A percentile compares a stretch with the other conserved stretches of the same genome.
Conservation (phyloP, 2,888 invertebrate species). For the Scaeva pyrastri region DNA sequence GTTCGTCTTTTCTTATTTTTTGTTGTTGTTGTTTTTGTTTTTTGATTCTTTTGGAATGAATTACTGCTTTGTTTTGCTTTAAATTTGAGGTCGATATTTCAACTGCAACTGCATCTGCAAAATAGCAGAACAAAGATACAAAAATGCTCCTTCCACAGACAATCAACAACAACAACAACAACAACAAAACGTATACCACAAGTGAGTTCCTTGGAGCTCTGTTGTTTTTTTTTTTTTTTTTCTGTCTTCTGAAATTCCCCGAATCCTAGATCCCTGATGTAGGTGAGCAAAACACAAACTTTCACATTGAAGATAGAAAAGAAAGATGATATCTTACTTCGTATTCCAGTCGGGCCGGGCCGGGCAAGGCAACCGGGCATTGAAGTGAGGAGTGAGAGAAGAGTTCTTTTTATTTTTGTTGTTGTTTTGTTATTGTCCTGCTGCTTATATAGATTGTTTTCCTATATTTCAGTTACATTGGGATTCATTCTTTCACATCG, state of each 20-base stretch:
- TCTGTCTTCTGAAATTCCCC: conserved; percentile 9
- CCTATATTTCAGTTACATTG: conserved; percentile 24
- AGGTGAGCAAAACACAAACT: conserved; percentile 47
- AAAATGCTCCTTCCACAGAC: conserved; percentile 28
- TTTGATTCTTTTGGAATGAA: conserved; percentile 45
- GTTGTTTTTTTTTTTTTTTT: conserved; percentile 27
- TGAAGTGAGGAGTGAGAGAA: conserved; percentile 4
- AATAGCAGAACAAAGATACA: conserved; percentile 9
- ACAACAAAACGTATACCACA: conserved; percentile 43
- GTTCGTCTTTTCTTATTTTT: too few relatives aligned
- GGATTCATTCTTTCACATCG: conserved; percentile 42
- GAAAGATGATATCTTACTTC: conserved; percentile 59
- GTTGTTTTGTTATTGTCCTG: conserved; percentile 5
- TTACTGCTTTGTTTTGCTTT: conserved; percentile 64
- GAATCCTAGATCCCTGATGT: conserved; percentile 28
- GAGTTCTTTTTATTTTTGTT: background rate
- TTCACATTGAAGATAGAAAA: conserved; percentile 41
- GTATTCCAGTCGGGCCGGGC: background rate
- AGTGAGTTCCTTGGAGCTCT: conserved; percentile 25
- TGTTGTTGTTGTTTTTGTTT: too few relatives aligned
- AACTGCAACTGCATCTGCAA: conserved; percentile 51
- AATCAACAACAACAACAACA: conserved; percentile 57
- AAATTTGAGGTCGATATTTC: conserved; percentile 57
- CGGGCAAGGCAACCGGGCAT: background rate
- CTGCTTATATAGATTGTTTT: conserved; percentile 39